Conservation (phyloP, 1,140 invertebrate species). For the Chironomus tepperi region DNA sequence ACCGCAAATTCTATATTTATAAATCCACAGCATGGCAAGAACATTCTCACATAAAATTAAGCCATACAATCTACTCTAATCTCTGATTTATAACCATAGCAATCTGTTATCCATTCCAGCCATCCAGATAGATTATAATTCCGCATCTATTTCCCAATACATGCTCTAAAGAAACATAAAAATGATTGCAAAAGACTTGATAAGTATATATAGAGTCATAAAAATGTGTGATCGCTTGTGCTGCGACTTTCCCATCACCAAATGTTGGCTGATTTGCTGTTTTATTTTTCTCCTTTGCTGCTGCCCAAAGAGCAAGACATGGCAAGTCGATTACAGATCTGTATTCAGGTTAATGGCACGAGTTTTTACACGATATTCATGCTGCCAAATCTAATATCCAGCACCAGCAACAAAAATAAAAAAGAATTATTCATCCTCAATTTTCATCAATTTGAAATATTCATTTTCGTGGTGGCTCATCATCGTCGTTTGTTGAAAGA, state of each 20-base stretch:
- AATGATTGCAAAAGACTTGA: slow-evolving; percentile 21
- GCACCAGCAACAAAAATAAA: background rate
- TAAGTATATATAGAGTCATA: slow-evolving; percentile 3
- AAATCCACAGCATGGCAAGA: no score
- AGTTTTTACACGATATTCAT: background rate
- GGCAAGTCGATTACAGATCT: background rate
- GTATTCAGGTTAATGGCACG: slow-evolving; percentile 11
- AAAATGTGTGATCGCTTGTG: slow-evolving; percentile 21
- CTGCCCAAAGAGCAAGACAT: background rate
- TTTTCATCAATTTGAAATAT: background rate
- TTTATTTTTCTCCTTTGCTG: background rate
- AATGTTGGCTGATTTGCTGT: background rate
- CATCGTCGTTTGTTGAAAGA: background rate
- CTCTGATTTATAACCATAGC: no score
- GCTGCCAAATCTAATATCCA: background rate
- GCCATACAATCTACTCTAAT: no score
- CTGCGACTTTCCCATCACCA: slow-evolving; percentile 18
- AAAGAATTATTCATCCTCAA: background rate
- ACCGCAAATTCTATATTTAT: no score
- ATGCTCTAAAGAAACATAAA: background rate
- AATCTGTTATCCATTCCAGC: no score
- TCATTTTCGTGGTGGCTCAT: slow-evolving; percentile 6
- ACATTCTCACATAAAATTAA: no score
- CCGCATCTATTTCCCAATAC: background rate
- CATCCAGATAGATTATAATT: no score